These are phyloP conservation scores for Osmoderma eremita DNA, from an alignment of 2,888 invertebrate genomes.

Conservation along the genomic window DNA sequence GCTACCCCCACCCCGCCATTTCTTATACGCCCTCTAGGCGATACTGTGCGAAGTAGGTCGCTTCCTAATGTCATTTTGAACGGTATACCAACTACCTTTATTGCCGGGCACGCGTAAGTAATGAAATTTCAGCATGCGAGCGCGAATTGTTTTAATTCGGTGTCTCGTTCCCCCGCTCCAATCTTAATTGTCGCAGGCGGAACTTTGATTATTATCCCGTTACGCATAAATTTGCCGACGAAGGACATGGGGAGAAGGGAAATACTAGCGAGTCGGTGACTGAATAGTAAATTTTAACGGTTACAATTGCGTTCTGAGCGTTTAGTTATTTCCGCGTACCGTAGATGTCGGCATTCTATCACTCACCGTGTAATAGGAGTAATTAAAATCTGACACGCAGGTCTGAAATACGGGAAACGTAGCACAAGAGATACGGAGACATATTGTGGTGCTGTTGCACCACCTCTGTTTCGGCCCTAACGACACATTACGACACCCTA, in stretches of 20 bases:
- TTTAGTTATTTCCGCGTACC: too few species aligned
- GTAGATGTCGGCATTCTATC: too few species aligned
- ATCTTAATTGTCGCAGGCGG: constrained; percentile 35
- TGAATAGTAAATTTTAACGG: too few species aligned
- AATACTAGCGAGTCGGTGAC: too few species aligned
- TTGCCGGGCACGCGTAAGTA: constrained; percentile 31
- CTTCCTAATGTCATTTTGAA: constrained; percentile 9
- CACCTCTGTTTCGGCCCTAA: too few species aligned
- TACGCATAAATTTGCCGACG: constrained; percentile 35
- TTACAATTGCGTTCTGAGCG: too few species aligned
- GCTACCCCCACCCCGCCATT: neutral
- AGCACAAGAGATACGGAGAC: too few species aligned
- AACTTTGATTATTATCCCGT: constrained; percentile 36
- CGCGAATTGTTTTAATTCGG: constrained; percentile 36
- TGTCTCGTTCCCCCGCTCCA: constrained; percentile 25
- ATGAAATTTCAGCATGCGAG: constrained; percentile 37
- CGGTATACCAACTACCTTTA: constrained; percentile 26
- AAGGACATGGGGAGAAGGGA: neutral
- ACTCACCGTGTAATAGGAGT: too few species aligned
- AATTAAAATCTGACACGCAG: too few species aligned
- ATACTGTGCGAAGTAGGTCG: constrained; percentile 12
- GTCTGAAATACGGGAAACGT: too few species aligned
- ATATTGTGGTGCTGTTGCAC: too few species aligned
- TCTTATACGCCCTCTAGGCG: neutral
- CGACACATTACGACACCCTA: too few species aligned